Conservation (phyloP, 2,797 vertebrate species). For the Gobionotothen gibberifrons region DNA sequence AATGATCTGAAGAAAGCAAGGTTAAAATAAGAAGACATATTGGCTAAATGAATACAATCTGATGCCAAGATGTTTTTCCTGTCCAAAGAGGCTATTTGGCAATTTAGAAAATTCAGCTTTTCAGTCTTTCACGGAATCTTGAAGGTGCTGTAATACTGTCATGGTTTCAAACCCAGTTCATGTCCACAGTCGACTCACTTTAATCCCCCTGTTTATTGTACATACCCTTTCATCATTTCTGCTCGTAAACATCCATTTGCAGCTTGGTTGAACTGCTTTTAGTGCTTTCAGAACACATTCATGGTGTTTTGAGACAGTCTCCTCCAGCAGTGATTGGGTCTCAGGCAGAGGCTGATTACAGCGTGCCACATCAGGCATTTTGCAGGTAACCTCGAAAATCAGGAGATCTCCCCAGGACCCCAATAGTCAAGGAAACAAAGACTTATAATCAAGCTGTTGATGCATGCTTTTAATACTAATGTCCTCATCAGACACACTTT, state of each 20-base stretch:
- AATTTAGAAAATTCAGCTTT: conserved; percentile 11
- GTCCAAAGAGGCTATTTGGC: not conserved
- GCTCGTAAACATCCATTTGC: conserved; percentile 60
- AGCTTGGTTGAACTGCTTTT: conserved; percentile 51
- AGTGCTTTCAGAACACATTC: conserved; percentile 55
- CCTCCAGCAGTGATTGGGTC: conserved; percentile 61
- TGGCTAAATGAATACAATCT: not conserved
- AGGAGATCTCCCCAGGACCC: conserved; percentile 49
- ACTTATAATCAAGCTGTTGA: conserved; percentile 54
- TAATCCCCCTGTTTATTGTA: conserved; percentile 51
- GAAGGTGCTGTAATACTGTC: conserved; percentile 25
- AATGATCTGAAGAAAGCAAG: conserved; percentile 11
- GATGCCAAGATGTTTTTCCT: not conserved
- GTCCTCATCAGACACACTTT: conserved; percentile 49
- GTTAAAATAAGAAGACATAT: conserved; percentile 14
- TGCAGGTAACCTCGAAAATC: conserved; percentile 60
- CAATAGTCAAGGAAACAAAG: conserved; percentile 39
- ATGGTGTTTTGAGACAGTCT: conserved; percentile 58
- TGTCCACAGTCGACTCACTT: conserved; percentile 41
- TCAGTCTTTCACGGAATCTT: conserved; percentile 25
- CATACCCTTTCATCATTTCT: conserved; percentile 39
- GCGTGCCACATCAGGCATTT: conserved; percentile 48
- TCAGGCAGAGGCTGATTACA: conserved; percentile 74
- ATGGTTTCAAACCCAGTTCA: conserved; percentile 40
- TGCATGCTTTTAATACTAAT: conserved; percentile 44